These are phyloP conservation scores for Drosophila sordidula DNA, from an alignment of 2,888 invertebrate genomes.

Conservation along the genomic window DNA sequence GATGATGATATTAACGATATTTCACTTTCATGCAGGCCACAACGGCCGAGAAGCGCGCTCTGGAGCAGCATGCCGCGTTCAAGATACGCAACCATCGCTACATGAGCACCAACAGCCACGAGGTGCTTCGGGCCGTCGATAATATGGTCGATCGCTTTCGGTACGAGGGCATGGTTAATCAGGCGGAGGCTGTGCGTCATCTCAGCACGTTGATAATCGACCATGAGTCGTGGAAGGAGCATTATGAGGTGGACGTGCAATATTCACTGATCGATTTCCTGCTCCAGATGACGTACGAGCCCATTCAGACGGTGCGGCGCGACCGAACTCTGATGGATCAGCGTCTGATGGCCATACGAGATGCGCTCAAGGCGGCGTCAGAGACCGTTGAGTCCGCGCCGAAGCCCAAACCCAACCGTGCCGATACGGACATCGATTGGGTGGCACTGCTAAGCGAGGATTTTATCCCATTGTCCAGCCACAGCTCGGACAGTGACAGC, in stretches of 20 bases:
- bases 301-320: conserved; percentile 77
- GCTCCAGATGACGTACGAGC: conserved; percentile 84
- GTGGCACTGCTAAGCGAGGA: conserved; percentile 67
- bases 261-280: conserved; percentile 86
- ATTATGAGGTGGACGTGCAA: conserved; percentile 85
- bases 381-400: neutral
- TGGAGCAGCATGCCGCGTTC: conserved; percentile 82
- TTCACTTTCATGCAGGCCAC: conserved; percentile 70
- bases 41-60: conserved; percentile 84
- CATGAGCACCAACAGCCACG: conserved; percentile 85
- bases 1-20: neutral
- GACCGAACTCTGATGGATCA: conserved; percentile 68
- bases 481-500: conserved; percentile 53
- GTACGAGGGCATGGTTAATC: conserved; percentile 85
- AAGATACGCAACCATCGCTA: conserved; percentile 85
- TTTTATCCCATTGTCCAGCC: conserved; percentile 33
- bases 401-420: neutral
- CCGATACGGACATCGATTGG: conserved; percentile 48
- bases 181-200: conserved; percentile 84
- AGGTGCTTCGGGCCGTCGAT: conserved; percentile 85
- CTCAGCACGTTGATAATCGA: conserved; percentile 79
- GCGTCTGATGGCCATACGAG: conserved; percentile 12
- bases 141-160: conserved; percentile 85
- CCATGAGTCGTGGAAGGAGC: conserved; percentile 74
- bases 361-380: conserved; percentile 13